Conservation (phyloP, 2,113 vertebrate species). For the Archilochus colubris region DNA sequence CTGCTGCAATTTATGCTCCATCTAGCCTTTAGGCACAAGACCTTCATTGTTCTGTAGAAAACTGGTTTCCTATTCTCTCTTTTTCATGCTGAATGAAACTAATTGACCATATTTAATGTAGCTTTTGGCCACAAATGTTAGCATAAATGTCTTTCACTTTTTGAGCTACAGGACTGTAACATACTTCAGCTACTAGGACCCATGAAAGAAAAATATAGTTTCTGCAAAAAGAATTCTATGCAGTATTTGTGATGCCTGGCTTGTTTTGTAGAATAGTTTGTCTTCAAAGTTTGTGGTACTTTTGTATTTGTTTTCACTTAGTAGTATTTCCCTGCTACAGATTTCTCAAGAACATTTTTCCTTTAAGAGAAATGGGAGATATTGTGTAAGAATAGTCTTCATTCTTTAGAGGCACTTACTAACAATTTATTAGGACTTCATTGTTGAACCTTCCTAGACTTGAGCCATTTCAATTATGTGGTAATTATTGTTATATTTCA, state of each 20-base stretch:
- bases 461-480: background rate
- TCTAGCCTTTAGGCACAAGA: background rate
- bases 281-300: background rate
- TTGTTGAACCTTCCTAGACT: background rate
- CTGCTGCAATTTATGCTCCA: background rate
- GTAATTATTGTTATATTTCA: slow-evolving; percentile 13
- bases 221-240: background rate
- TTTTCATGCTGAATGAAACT: background rate
- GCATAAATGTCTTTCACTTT: background rate
- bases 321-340: background rate
- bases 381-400: background rate
- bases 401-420: background rate
- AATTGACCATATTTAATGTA: slow-evolving; percentile 8
- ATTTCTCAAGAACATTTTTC: background rate
- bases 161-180: background rate
- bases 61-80: background rate
- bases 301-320: background rate
- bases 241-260: background rate
- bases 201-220: background rate
- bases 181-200: background rate
- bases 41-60: background rate
- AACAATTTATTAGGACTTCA: slow-evolving; percentile 44
- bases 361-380: background rate
- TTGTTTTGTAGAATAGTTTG: background rate
- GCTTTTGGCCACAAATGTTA: background rate